phyloP scores from a whole-genome alignment of 2,888 invertebrate genomes.

The Pammene fasciana region DNA sequence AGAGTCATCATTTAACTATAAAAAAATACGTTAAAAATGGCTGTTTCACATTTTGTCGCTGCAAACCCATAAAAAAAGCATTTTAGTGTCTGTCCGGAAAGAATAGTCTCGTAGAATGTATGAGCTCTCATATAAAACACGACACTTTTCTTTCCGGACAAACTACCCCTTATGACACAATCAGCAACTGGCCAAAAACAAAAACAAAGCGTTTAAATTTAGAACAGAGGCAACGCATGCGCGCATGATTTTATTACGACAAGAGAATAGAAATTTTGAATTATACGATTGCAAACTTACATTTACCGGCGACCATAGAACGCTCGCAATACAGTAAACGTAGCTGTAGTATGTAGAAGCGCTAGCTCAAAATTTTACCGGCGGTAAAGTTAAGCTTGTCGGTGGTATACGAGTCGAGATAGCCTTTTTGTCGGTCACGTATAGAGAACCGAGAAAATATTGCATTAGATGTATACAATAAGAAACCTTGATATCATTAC shows the following conservation, averaged over 20 bases:
- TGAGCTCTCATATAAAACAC: too few species aligned
- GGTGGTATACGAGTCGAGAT: constrained; percentile 52
- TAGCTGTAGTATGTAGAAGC: constrained; percentile 4
- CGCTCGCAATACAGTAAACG: neutral
- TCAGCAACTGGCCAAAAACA: constrained; percentile 35
- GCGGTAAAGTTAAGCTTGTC: constrained; percentile 31
- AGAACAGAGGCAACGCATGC: constrained; percentile 61
- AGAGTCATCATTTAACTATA: too few species aligned
- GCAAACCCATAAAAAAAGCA: too few species aligned
- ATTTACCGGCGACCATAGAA: neutral
- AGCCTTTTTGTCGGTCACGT: constrained; percentile 75
- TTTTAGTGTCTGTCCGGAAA: too few species aligned
- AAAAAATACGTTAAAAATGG: neutral
- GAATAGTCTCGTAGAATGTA: too few species aligned
- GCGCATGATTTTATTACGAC: constrained; percentile 77
- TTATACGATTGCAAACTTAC: constrained; percentile 49
- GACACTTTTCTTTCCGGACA: too few species aligned
- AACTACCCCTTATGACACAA: constrained; percentile 7
- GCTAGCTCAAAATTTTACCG: constrained; percentile 10
- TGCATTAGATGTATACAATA: neutral
- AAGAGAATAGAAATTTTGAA: constrained; percentile 79
- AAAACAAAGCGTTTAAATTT: constrained; percentile 56
- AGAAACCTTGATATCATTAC: too few species aligned
- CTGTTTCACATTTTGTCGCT: neutral
- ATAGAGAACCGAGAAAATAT: constrained; percentile 47